Evolutionary conservation across 2,113 vertebrate species (phyloP), one percentile per base, ranked within the genome.

Genomic region (Indri indri): DNA sequence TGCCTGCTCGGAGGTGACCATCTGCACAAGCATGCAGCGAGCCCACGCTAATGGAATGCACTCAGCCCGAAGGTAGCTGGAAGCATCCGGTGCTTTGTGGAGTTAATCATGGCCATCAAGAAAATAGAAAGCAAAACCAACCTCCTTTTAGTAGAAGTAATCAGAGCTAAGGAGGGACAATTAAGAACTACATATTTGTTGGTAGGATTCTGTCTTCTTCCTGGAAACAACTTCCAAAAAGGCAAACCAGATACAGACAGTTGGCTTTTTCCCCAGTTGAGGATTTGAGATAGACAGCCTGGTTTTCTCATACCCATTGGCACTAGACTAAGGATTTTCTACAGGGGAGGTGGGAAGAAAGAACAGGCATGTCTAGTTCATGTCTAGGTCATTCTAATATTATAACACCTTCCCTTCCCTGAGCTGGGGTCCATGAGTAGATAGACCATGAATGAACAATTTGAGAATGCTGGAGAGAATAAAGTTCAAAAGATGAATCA

Each of bases 181-280:
- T 4, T 30, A 45, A 90, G 54, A 85, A 81, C 5, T 13, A 23
- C 0, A 0, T 8, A 18, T 45, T 84, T 86, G 22, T 42, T 84
- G 11, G 2, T 30, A 91, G 45, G 37, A 71, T 8, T 77, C 20
- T 11, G 10, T 23, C 8, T 27, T 82, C 59, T 73, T 74, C n/a
- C 42, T 79, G 23, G 7, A 32, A 90, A 96, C 20, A 65, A 37
- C 18, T 73, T 94, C 52, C 32, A 52, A 88, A 65, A 92, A 61
- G 40, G 37, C n/a, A 79, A 96, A 76, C 6, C 27, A 84, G 42
- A 37, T 3, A 32, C 7, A 63, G n/a, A 40, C 32, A 4, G 45
- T 25, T 5, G 12, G 20, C 6, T 37, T 76, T 83, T 59, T 2
- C 16, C 40, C 52, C 14, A 65, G 11, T 0, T 5, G 30, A 88